Conservation (phyloP, 2,797 vertebrate genomes). For the Emys orbicularis region DNA sequence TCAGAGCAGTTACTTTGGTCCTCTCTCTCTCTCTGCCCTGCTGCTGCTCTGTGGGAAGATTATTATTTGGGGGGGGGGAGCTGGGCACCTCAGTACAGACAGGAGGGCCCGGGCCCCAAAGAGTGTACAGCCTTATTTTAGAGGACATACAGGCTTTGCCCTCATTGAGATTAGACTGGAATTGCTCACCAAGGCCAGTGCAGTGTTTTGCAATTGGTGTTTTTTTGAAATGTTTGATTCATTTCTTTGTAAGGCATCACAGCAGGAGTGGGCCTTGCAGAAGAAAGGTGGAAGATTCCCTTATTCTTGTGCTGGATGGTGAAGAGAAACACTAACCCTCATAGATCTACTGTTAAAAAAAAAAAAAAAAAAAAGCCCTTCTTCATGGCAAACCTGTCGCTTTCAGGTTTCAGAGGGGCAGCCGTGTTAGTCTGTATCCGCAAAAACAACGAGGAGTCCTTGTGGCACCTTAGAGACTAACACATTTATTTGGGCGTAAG, state of each 20-base stretch:
- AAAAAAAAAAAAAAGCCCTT: background rate
- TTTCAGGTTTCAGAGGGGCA: background rate
- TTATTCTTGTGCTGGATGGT: background rate
- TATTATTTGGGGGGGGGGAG: background rate
- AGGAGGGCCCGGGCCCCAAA: too few relatives aligned
- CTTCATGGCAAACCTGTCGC: background rate
- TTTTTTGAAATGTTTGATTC: background rate
- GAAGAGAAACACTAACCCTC: background rate
- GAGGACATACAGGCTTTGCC: background rate
- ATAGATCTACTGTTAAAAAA: background rate
- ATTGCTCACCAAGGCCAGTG: background rate
- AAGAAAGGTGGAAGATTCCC: background rate
- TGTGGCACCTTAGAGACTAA: too few relatives aligned
- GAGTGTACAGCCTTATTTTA: background rate
- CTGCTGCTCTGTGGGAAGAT: background rate
- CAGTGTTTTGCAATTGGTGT: background rate
- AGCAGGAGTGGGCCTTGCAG: background rate
- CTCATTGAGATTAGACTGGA: background rate
- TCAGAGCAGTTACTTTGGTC: background rate
- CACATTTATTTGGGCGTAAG: too few relatives aligned
- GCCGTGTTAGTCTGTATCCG: too few relatives aligned
- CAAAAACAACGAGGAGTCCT: too few relatives aligned
- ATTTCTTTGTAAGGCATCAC: background rate
- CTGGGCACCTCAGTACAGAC: too few relatives aligned
- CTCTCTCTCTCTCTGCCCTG: background rate